Evolutionary conservation across 2,113 vertebrate genomes (phyloP).

Genomic region (Megaleporinus macrocephalus): DNA sequence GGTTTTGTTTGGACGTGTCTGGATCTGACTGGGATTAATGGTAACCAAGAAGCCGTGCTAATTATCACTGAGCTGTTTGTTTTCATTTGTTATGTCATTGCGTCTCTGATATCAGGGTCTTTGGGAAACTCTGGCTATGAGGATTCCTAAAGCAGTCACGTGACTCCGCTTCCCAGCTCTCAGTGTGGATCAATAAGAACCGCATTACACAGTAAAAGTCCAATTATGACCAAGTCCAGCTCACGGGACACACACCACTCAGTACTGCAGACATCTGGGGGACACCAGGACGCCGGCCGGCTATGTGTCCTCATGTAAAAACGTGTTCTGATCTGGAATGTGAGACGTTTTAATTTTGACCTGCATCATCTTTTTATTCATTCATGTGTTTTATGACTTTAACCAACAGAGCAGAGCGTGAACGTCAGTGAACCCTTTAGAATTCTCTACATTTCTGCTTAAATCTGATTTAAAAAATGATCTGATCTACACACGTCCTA

Average conservation of each 20-base stretch:
- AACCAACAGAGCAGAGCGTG: too few species aligned
- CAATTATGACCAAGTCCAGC: neutral
- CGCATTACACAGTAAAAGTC: neutral
- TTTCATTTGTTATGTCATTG: neutral
- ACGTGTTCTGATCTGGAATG: too few species aligned
- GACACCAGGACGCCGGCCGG: neutral
- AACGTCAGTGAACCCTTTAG: too few species aligned
- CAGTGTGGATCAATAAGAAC: conserved; percentile 61
- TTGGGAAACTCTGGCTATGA: neutral
- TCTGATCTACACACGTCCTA: too few species aligned
- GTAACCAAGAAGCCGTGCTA: neutral
- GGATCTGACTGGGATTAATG: neutral
- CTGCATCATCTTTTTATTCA: too few species aligned
- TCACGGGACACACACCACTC: neutral
- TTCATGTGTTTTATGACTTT: too few species aligned
- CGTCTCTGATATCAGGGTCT: neutral
- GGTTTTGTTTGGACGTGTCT: neutral
- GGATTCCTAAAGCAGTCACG: conserved; percentile 62
- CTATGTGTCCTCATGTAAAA: neutral
- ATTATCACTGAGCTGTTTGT: neutral
- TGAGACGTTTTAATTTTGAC: too few species aligned
- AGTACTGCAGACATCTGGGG: neutral
- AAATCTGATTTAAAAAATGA: too few species aligned
- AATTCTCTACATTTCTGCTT: too few species aligned
- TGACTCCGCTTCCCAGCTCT: conserved; percentile 57